Evolutionary conservation across 2,797 vertebrate genomes (phyloP), one percentile per base, ranked within the genome.

Genomic region (Enteromius fasciolatus): DNA sequence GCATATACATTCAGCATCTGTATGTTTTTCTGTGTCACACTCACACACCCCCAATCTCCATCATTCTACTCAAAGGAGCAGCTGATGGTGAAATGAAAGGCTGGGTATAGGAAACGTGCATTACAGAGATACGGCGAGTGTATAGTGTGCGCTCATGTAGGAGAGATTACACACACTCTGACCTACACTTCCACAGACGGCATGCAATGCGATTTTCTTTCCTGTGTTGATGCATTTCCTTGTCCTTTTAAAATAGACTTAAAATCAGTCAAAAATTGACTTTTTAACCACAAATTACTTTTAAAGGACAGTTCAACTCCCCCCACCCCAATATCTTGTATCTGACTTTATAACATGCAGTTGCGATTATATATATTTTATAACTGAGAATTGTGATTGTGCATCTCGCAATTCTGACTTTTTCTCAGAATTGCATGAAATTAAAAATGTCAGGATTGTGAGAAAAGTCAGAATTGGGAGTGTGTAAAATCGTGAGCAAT

Each of bases 11-110:
- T 44, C 44, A 57, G 70, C 63, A 76, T 77, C 82, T 79, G 64
- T 81, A 68, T 61, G 52, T 80, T 87, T 82, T 85, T 67, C 76
- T 57, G 52, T 81, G 70, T 57, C 3, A 76, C 64, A 78, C 57
- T 57, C 3, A 73, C 64, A 78, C 57, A 74, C 70, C 33, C 50
- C 28, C 33, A 31, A 69, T 72, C 57, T 17, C 7, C 68, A 39
- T 87, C 52, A 70, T 67, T 72, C 64, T 41, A 46, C 75, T n/a
- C 39, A 64, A 66, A 63, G 54, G 8, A 31, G 25, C 36, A 25
- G 74, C 36, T 28, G 64, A 83, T 18, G 54, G 25, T 67, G 48
- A 77, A 15, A 68, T 31, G 74, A 64, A 75, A 46, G 11, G 67
- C 20, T 46, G 67, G 76, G 69, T 77, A 76, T 76, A 69, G 69